Percentiles rank a stretch among this genome's conserved stretches.
Evolutionary conservation across 2,797 vertebrate genomes (phyloP).

Genomic region (Octomys mimax): DNA sequence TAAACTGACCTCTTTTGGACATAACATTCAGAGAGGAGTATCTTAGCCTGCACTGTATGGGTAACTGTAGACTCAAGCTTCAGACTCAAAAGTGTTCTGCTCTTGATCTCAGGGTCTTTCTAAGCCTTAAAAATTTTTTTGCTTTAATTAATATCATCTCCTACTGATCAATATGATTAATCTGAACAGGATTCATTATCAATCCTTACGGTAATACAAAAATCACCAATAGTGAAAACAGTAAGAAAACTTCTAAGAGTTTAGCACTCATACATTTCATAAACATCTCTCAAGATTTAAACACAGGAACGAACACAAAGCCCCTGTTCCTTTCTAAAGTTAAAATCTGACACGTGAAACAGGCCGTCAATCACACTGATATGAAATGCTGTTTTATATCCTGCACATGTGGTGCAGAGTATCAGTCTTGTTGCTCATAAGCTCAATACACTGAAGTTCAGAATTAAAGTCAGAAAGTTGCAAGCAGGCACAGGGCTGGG

Average conservation of each 20-base stretch:
- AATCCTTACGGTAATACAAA: slow-evolving; percentile 34
- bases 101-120: background rate
- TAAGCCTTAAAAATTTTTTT: background rate
- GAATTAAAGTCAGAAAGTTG: background rate
- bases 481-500: too few relatives aligned
- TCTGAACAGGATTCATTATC: background rate
- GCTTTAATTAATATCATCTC: slow-evolving; percentile 11
- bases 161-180: background rate
- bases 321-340: background rate
- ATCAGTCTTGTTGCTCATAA: background rate
- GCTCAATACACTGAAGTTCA: slow-evolving; percentile 18
- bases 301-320: background rate
- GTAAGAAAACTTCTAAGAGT: background rate
- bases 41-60: background rate
- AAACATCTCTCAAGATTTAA: slow-evolving; percentile 48
- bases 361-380: background rate
- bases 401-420: background rate
- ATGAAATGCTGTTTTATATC: background rate
- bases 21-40: background rate
- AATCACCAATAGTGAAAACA: slow-evolving; percentile 42
- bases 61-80: background rate
- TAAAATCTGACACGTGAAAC: background rate
- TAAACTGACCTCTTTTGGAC: background rate
- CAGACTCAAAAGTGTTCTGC: background rate
- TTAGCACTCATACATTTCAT: slow-evolving; percentile 28